Conservation (phyloP, 2,797 vertebrate genomes). For the Enteromius paludinosus region DNA sequence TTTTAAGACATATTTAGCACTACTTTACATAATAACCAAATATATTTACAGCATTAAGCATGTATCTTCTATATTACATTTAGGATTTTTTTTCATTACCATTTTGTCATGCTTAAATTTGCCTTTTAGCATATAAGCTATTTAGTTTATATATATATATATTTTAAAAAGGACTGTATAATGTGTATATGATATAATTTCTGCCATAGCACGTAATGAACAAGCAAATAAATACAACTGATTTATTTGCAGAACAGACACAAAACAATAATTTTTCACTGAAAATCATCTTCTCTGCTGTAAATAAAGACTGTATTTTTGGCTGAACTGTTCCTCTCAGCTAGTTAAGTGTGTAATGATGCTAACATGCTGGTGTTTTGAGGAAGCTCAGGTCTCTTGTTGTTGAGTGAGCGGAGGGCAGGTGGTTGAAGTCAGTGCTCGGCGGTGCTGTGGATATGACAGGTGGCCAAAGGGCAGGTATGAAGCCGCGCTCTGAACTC, state of each 20-base stretch:
- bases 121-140: not conserved
- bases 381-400: conserved; percentile 38
- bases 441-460: conserved; percentile 19
- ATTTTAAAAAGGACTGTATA: not conserved
- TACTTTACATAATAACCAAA: not conserved
- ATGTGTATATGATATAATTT: not conserved
- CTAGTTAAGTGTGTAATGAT: not conserved
- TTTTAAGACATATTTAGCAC: not conserved
- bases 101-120: not conserved
- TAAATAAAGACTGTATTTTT: not conserved
- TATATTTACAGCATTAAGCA: not conserved
- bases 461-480: conserved; percentile 40
- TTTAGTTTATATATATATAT: not conserved
- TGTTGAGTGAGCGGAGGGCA: conserved; percentile 64
- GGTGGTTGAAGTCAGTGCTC: conserved; percentile 61
- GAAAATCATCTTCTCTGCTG: not conserved
- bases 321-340: not conserved
- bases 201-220: not conserved
- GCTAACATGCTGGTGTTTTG: not conserved
- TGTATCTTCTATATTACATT: not conserved
- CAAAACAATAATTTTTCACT: not conserved
- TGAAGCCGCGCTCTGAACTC: not conserved
- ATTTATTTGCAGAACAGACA: not conserved
- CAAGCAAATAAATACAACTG: not conserved
- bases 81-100: not conserved